Conservation (phyloP, 2,113 vertebrate genomes). For the Hydropotes inermis region DNA sequence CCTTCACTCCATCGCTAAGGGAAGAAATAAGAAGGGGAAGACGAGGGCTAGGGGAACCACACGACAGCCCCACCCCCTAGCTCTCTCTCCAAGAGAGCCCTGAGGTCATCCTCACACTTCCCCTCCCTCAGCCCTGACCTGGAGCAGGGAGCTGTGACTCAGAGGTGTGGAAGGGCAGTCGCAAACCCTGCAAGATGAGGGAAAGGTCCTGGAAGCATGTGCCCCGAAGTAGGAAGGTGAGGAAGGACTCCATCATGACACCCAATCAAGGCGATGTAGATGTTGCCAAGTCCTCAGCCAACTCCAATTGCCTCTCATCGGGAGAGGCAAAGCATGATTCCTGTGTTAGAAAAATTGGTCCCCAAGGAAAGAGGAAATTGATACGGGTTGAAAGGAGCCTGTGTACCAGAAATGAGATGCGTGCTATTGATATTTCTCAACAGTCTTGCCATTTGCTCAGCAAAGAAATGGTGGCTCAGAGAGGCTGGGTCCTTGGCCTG, state of each 20-base stretch:
- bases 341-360: neutral
- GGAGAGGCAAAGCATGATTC: neutral
- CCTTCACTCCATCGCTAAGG: slow-evolving; percentile 30
- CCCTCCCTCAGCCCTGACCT: neutral
- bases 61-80: neutral
- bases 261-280: neutral
- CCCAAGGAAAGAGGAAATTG: slow-evolving; percentile 4
- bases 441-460: neutral
- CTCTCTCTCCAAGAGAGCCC: neutral
- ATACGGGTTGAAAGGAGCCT: neutral
- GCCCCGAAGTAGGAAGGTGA: neutral
- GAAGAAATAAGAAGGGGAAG: neutral
- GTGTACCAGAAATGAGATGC: accelerated
- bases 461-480: neutral
- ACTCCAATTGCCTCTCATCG: neutral
- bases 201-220: neutral
- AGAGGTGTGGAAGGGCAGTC: neutral
- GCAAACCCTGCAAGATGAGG: neutral
- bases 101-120: neutral
- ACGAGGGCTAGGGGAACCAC: neutral
- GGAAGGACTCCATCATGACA: neutral
- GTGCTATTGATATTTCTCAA: neutral
- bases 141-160: slow-evolving; percentile 41
- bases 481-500: neutral
- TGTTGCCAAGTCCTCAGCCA: neutral